These are phyloP conservation scores for Halocynthia aurantium DNA, from an alignment of 23 tunicate genomes.

Conservation along the genomic window DNA sequence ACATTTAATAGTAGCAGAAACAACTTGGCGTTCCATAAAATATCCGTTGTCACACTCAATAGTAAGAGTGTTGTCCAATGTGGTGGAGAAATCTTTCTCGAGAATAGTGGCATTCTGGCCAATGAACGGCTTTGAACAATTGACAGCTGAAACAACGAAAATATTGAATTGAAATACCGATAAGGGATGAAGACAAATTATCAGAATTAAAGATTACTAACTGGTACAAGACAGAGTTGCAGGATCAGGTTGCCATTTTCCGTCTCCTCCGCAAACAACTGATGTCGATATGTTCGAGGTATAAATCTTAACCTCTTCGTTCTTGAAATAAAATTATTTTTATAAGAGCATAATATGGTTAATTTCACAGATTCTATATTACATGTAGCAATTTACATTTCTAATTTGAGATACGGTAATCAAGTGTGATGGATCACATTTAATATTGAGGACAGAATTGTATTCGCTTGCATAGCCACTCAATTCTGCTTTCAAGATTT, in stretches of 20 bases:
- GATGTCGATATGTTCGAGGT: not conserved
- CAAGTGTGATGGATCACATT: constrained; percentile 14
- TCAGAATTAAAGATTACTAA: not conserved
- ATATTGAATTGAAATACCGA: not conserved
- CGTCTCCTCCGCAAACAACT: constrained; percentile 19
- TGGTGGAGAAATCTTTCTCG: not conserved
- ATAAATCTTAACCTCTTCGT: too few relatives aligned
- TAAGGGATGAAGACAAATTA: not conserved
- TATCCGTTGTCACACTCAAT: constrained; percentile 11
- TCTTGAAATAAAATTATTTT: too few relatives aligned
- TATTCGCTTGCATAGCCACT: not conserved
- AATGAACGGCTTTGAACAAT: not conserved
- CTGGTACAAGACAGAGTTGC: not conserved
- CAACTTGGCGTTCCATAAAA: constrained; percentile 1
- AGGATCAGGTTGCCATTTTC: constrained; percentile 22
- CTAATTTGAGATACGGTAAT: not conserved
- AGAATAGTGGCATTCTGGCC: not conserved
- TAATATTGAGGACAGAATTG: not conserved
- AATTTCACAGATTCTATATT: too few relatives aligned
- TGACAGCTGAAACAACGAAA: constrained; percentile 7
- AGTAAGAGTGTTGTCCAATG: not conserved
- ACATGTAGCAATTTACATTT: too few relatives aligned
- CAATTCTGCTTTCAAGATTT: constrained; percentile 13
- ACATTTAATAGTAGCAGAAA: constrained; percentile 25
- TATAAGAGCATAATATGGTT: too few relatives aligned